Conservation (phyloP, 2,888 invertebrate species). For the Halictus quadricinctus region DNA sequence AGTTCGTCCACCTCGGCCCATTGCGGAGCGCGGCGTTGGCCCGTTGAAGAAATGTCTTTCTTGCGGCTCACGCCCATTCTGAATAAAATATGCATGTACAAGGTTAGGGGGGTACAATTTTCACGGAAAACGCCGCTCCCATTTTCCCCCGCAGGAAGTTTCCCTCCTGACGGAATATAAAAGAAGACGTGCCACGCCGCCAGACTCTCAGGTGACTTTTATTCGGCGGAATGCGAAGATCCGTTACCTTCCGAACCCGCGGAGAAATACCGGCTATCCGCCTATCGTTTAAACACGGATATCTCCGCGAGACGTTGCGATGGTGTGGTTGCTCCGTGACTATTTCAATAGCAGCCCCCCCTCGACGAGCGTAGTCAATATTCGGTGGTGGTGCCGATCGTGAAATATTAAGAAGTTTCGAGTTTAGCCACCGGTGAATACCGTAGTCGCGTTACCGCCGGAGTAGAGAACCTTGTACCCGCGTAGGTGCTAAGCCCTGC, state of each 20-base stretch:
- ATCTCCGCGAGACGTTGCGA: not conserved
- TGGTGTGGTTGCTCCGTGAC: not conserved
- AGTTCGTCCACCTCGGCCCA: conserved; percentile 70
- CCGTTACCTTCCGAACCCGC: conserved; percentile 19
- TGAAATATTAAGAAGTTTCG: conserved; percentile 9
- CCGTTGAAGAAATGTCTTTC: conserved; percentile 65
- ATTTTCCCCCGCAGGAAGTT: conserved; percentile 56
- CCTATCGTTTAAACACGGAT: conserved; percentile 1
- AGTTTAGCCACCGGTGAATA: conserved; percentile 8
- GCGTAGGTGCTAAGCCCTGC: conserved; percentile 9
- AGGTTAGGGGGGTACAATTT: conserved; percentile 76
- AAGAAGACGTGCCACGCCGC: conserved; percentile 34
- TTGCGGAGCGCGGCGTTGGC: not conserved
- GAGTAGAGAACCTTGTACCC: conserved; percentile 1
- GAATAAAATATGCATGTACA: conserved; percentile 79
- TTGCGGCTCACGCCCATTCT: conserved; percentile 71
- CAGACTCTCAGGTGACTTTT: conserved; percentile 32
- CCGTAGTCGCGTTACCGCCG: not conserved
- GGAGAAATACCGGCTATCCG: conserved; percentile 24
- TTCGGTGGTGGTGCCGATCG: not conserved
- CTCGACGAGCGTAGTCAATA: not conserved
- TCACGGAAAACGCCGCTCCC: conserved; percentile 67
- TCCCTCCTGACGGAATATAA: conserved; percentile 48
- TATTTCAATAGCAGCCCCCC: conserved; percentile 4
- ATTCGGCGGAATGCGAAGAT: conserved; percentile 41